Base-by-base conservation (phyloP, 2,797 vertebrate genomes). In the Chiroxiphia lanceolata region DNA sequence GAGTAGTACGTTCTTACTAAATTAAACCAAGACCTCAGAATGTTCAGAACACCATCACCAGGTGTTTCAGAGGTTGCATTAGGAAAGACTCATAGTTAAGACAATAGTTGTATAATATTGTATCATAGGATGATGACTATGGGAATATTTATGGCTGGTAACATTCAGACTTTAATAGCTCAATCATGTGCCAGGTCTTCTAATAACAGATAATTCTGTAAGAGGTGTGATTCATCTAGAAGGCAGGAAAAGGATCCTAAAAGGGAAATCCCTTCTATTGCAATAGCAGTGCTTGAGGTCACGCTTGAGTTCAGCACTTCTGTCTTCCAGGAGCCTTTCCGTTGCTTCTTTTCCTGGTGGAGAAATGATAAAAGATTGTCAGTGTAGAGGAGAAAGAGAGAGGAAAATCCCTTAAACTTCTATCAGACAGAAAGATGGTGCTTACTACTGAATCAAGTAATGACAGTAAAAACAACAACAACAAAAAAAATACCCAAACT, bases 251-350 rank as follows among this genome's bases (percentile, higher is more conserved):
- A 97, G 86, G 68, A 89, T 95, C 57, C 40, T 89, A 89, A 89
- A 59, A 97, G 95, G 96, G 95, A 96, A 97, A 94, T 96, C 93
- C 96, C 93, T 97, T 81, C 81, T 94, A 81, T 78, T 96, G 90
- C 86, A 92, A 96, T 31, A 90, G 68, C 56, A 48, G 45, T 36
- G 68, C 74, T 90, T 94, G 85, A 95, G 95, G 90, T 95, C 85
- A 96, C 2, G 1, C 42, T 84, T 71, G 67, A 93, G 89, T 95
- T 96, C 91, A 78, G 25, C 10, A 11, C 27, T 69, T 89, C 51
- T 92, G 91, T 69, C 93, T 97, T 96, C 81, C 88, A 94, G 81
- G 29, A 95, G 78, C 40, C 51, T 16, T 89, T 82, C 71, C 0
- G 0, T 84, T 75, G 53, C 54, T 83, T 61, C 54, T 93, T 96